These are phyloP conservation scores for Neodontobutis hainanensis DNA, from an alignment of 2,113 vertebrate species.

Conservation along the genomic window DNA sequence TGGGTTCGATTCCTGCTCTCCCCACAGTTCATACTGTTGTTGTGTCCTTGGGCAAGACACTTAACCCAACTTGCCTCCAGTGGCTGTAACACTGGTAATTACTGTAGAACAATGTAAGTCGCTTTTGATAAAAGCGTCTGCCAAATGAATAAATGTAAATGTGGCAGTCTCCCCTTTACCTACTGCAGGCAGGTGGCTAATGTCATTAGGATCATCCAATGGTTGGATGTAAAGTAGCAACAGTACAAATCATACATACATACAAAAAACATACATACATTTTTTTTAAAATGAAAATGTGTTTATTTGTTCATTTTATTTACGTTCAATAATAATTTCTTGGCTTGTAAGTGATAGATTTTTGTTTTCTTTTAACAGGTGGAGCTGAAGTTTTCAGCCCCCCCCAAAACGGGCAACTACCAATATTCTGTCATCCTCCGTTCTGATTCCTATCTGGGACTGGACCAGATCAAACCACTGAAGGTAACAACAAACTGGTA, in stretches of 20 bases:
- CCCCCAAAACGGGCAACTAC: slow-evolving; percentile 96
- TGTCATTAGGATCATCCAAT: neutral
- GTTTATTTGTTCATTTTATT: neutral
- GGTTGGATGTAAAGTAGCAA: neutral
- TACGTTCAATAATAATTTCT: neutral
- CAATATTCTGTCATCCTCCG: slow-evolving; percentile 96
- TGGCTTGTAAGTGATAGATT: neutral
- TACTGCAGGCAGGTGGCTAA: neutral
- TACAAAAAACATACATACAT: too few relatives aligned
- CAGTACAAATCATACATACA: too few relatives aligned
- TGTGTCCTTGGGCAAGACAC: too few relatives aligned
- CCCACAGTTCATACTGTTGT: too few relatives aligned
- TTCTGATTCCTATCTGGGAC: slow-evolving; percentile 95
- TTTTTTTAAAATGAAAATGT: too few relatives aligned
- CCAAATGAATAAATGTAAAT: too few relatives aligned
- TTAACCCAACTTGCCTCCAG: too few relatives aligned
- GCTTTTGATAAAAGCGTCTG: too few relatives aligned
- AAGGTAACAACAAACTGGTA: slow-evolving; percentile 81
- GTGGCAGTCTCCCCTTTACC: neutral
- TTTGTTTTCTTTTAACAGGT: slow-evolving; percentile 79
- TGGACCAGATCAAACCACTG: slow-evolving; percentile 95
- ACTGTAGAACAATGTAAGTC: too few relatives aligned
- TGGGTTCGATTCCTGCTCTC: too few relatives aligned
- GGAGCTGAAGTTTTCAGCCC: slow-evolving; percentile 97
- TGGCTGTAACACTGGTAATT: too few relatives aligned